Evolutionary conservation across 2,113 vertebrate genomes (phyloP).

Genomic region (Crotophaga sulcirostris): DNA sequence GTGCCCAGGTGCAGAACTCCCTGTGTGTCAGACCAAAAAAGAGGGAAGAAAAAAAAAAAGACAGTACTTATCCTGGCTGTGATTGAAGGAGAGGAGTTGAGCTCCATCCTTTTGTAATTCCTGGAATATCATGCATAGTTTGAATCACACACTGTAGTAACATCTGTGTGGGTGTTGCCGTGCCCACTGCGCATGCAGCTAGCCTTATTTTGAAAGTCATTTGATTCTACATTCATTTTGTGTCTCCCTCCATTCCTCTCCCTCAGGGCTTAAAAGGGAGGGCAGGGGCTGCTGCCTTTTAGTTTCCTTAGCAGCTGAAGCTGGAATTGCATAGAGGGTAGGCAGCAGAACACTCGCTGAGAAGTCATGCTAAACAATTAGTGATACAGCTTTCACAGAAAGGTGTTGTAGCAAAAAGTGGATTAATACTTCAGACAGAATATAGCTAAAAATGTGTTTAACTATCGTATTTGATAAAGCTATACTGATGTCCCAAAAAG

Average conservation of each 20-base stretch:
- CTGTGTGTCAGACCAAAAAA: neutral
- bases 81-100: neutral
- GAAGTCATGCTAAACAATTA: neutral
- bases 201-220: neutral
- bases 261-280: neutral
- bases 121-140: neutral
- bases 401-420: neutral
- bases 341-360: neutral
- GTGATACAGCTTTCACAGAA: neutral
- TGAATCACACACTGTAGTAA: neutral
- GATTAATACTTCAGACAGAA: neutral
- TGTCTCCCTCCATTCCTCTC: neutral
- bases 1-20: neutral
- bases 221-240: neutral
- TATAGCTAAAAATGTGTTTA: neutral
- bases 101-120: neutral
- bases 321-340: neutral
- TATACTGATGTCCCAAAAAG: neutral
- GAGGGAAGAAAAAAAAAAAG: rapidly evolving
- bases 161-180: neutral
- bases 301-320: neutral
- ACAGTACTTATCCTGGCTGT: neutral
- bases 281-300: neutral
- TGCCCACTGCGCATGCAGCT: neutral
- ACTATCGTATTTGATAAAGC: neutral